Evolutionary conservation across 2,888 invertebrate genomes (phyloP), one percentile per base, ranked within the genome.

Genomic region (Aquatica leii): DNA sequence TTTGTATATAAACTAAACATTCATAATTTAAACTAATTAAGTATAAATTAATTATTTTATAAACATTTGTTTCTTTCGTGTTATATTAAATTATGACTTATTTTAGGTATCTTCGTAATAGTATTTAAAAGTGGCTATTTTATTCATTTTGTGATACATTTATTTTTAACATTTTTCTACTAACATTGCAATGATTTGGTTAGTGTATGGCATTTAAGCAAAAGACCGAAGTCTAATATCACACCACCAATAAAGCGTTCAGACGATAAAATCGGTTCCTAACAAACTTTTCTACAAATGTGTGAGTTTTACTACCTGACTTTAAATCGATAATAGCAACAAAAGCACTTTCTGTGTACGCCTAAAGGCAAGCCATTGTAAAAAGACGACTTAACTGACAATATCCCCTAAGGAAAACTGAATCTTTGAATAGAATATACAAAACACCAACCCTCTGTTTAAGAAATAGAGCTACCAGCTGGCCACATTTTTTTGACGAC

Each of bases 381-480:
- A 18, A 46, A 46, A 11, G 46, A 46, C 18, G 18, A 15, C 46
- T 17, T 18, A 46, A 46, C 46, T 20, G 46, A 46, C 46, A 20
- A 46, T 46, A 46, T 17, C 46, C 46, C 46, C 24, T 8, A 46
- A 43, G 15, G 8, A 43, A 43, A 46, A 18, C 46, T 46, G 46
- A 46, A 46, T 46, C 46, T 46, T 46, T 46, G 46, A 18, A 20
- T 46, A 46, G 18, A 20, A 18, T 18, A 17, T 18, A 18, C 4
- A 17, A 18, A 46, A 46, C 46, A 46, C 20, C 46, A 46, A 46
- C 46, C 46, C 46, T 20, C 46, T 46, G 18, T 46, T 46, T 46
- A 46, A 46, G 46, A 46, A 46, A 46, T 46, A 46, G 46, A 46
- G 15, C 46, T 46, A 20, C 46, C 46, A 46, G 46, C 46, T 46